Percentiles rank a stretch among this genome's conserved stretches.
phyloP scores from a whole-genome alignment of 2,888 invertebrate genomes.

The Noctua comes region DNA sequence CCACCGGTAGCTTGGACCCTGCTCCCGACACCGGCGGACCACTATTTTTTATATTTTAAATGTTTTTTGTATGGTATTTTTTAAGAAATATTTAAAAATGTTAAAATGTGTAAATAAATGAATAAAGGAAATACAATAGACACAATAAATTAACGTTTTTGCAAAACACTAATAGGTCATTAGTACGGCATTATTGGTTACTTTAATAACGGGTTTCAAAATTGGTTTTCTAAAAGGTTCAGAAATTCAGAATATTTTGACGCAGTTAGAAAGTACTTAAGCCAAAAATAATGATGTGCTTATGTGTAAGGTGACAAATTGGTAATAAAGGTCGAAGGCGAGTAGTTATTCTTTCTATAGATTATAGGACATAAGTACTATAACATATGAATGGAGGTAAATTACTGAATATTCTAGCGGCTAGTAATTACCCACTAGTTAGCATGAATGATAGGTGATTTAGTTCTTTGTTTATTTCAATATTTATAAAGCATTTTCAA shows the following conservation, averaged over 20 bases:
- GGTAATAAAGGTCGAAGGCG: constrained; percentile 22
- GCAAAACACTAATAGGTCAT: constrained; percentile 4
- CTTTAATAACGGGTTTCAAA: constrained; percentile 19
- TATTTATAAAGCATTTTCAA: not conserved
- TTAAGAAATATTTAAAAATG: too few species aligned
- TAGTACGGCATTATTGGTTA: not conserved
- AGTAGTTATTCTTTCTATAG: constrained; percentile 10
- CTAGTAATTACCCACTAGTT: constrained; percentile 4
- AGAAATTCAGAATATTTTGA: constrained; percentile 22
- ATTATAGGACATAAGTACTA: not conserved
- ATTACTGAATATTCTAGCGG: not conserved
- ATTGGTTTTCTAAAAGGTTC: constrained; percentile 16
- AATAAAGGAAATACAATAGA: too few species aligned
- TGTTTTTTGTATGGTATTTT: too few species aligned
- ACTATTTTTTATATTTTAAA: too few species aligned
- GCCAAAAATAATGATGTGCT: constrained; percentile 55
- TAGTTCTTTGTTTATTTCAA: constrained; percentile 6
- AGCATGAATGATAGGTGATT: not conserved
- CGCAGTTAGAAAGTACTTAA: constrained; percentile 30
- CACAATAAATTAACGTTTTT: not conserved
- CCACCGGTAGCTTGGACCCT: too few species aligned
- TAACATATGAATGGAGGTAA: not conserved
- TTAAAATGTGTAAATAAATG: too few species aligned
- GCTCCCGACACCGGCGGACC: too few species aligned
- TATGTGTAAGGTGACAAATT: constrained; percentile 38